Base-by-base conservation (phyloP, 2,888 invertebrate species). In the Cryptocheilus praepositus region DNA sequence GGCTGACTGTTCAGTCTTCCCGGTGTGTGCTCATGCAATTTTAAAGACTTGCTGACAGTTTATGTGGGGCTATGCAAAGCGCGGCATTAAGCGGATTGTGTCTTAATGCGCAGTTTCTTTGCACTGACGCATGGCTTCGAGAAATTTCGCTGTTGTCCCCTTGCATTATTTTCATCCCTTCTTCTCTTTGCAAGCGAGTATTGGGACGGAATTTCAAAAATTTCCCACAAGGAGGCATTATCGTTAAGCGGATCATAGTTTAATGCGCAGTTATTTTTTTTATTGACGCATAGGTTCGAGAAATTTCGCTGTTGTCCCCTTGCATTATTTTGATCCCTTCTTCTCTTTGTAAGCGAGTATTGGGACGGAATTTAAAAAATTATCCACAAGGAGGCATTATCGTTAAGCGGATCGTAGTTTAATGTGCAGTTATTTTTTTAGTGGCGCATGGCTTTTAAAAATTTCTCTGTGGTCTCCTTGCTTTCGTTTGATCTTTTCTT, bases 21-120 rank as follows among this genome's bases (percentile, higher is more conserved):
- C 61, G 54, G 11, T 21, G 18, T 55, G 36, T 21, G 45, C 11
- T 46, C 16, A 55, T 65, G 61, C 59, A 65, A 65, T 61, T 61
- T 61, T 60, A 65, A 65, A 55, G 61, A 65, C 18, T 44, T n/a
- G 43, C 22, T 53, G 51, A 61, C 46, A 46, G 54, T 55, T 54
- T 54, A 7, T 43, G 4, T 53, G 15, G 36, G 61, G 22, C 36
- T 36, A 7, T 11, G 11, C 1, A 11, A 36, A 36, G 36, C 4
- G 36, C 13, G 36, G 3, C 36, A 11, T 36, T 36, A 7, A 36
- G 36, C 36, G 3, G 36, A 36, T 36, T 36, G 4, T 36, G 7
- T 8, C 36, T 36, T 36, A 36, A 36, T 49, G 49, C 49, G 49
- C 5, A 1, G n/a, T 8, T 15, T 11, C n/a, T n/a, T 5, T 8